Conservation (phyloP, 2,113 vertebrate genomes). For the Notiomystis cincta region DNA sequence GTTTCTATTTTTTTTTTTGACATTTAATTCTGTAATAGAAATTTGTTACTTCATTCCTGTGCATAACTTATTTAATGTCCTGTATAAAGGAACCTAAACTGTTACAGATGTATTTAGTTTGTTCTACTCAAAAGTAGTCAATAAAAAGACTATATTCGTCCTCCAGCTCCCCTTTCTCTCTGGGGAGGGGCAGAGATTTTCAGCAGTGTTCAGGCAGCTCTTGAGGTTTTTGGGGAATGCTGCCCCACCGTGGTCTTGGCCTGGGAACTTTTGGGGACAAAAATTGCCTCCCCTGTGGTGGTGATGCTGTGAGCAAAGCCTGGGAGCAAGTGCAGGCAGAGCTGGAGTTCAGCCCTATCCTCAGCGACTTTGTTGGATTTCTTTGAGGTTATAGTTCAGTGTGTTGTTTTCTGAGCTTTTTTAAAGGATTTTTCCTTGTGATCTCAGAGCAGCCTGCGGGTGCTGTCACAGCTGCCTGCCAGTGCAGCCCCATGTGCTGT, state of each 20-base stretch:
- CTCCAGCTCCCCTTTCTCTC: neutral
- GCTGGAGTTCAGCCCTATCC: neutral
- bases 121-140: conserved; percentile 80
- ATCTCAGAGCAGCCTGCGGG: neutral
- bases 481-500: neutral
- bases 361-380: neutral
- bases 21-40: conserved; percentile 71
- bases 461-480: neutral
- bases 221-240: no score
- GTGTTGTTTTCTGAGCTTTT: neutral
- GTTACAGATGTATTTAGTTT: conserved; percentile 83
- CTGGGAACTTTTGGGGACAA: neutral
- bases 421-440: neutral
- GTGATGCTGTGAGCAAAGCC: neutral
- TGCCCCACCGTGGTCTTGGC: neutral
- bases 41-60: conserved; percentile 75
- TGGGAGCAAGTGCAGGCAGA: neutral
- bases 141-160: conserved; percentile 80
- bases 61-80: conserved; percentile 82
- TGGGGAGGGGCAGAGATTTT: neutral
- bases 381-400: neutral
- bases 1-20: conserved; percentile 56
- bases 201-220: no score
- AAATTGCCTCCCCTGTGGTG: neutral
- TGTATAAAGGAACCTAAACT: conserved; percentile 77